Conservation (phyloP, 2,888 invertebrate genomes). For the Dryococelus australis region DNA sequence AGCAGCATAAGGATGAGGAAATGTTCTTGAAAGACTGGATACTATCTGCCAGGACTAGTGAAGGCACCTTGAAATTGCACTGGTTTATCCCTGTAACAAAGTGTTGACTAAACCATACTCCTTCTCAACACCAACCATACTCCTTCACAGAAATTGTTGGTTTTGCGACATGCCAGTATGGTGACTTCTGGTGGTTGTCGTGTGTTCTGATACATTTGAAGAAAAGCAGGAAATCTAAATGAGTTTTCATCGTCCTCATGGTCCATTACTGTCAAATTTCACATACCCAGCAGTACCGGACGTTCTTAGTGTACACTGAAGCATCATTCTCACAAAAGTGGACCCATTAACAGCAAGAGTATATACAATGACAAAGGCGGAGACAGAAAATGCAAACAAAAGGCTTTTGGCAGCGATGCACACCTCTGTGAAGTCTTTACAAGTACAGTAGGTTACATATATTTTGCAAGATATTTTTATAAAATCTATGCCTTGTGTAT, state of each 20-base stretch:
- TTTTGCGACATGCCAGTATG: constrained; percentile 18
- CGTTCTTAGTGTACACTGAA: neutral
- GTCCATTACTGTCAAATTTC: constrained; percentile 11
- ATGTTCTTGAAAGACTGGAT: neutral
- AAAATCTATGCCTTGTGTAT: neutral
- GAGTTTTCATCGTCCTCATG: constrained; percentile 23
- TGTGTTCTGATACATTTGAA: constrained; percentile 27
- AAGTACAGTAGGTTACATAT: neutral
- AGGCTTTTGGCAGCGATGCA: no score
- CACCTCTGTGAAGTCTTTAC: neutral
- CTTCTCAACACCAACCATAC: constrained; percentile 18
- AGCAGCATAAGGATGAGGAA: neutral
- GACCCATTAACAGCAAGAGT: no score
- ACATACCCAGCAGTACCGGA: constrained; percentile 6
- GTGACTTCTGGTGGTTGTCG: constrained; percentile 27
- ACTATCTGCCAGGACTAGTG: neutral
- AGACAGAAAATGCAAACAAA: no score
- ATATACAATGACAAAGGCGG: no score
- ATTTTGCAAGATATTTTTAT: neutral
- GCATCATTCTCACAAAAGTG: no score
- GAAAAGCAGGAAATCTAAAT: constrained; percentile 27
- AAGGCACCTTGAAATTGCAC: neutral
- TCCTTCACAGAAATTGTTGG: constrained; percentile 20
- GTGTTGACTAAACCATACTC: constrained; percentile 25
- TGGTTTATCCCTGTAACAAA: constrained; percentile 13